phyloP scores from a whole-genome alignment of 2,797 vertebrate genomes.

The Momotus momota region DNA sequence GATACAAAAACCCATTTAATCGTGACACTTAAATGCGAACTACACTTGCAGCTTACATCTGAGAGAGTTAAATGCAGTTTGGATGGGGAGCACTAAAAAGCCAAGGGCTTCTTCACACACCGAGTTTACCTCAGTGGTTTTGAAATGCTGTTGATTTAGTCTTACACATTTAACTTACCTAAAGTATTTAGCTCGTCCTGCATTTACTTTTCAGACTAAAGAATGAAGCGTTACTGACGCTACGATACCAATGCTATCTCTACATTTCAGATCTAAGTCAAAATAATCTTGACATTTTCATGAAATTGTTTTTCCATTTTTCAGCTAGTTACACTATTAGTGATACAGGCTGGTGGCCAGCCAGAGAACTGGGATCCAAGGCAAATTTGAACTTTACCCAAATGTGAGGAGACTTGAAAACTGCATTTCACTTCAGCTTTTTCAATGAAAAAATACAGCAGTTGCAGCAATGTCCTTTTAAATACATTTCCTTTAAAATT shows the following conservation, averaged over 20 bases:
- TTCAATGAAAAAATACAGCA: background rate
- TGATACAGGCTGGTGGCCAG: slow-evolving; percentile 28
- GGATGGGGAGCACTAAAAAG: background rate
- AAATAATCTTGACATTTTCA: slow-evolving; percentile 21
- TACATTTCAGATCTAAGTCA: background rate
- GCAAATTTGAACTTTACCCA: slow-evolving; percentile 51
- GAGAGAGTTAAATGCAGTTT: background rate
- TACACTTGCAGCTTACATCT: background rate
- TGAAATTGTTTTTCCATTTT: slow-evolving; percentile 47
- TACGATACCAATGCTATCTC: background rate
- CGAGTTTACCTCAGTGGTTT: background rate
- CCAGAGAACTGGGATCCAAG: slow-evolving; percentile 21
- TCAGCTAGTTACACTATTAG: slow-evolving; percentile 37
- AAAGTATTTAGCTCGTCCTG: background rate
- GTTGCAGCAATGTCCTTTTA: background rate
- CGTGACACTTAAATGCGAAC: background rate
- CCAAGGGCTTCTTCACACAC: background rate
- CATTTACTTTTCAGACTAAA: background rate
- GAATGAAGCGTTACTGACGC: background rate
- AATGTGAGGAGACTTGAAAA: slow-evolving; percentile 42
- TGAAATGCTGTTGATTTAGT: background rate
- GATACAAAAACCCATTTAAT: background rate
- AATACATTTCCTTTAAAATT: background rate
- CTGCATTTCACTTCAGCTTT: slow-evolving; percentile 22
- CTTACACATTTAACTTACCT: background rate